phyloP scores from a whole-genome alignment of 2,113 vertebrate genomes.

The Prionailurus viverrinus region DNA sequence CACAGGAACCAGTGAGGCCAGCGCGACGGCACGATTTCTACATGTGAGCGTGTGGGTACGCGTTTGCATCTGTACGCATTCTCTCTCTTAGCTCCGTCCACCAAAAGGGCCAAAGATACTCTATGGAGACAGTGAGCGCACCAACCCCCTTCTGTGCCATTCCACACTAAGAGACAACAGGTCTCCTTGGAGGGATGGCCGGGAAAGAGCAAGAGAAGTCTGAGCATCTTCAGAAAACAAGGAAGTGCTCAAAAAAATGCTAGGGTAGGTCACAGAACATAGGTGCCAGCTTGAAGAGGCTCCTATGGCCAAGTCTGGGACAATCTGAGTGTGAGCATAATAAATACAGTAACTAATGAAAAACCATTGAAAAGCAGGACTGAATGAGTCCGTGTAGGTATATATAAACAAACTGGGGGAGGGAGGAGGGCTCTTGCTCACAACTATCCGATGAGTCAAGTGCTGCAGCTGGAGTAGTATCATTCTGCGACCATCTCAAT shows the following conservation, averaged over 20 bases:
- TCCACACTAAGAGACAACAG: neutral
- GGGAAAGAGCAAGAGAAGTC: neutral
- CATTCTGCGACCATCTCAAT: neutral
- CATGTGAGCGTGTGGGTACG: no score
- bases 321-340: neutral
- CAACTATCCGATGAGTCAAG: neutral
- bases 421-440: neutral
- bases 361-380: neutral
- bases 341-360: neutral
- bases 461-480: neutral
- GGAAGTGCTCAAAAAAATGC: neutral
- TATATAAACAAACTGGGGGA: neutral
- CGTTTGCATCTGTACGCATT: accelerated
- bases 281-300: neutral
- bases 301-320: neutral
- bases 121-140: neutral
- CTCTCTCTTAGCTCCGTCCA: neutral
- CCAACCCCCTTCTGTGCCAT: neutral
- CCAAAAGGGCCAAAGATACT: neutral
- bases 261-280: neutral
- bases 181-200: neutral
- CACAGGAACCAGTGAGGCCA: neutral
- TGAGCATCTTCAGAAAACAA: neutral
- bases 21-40: neutral
- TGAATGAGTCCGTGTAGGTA: neutral